A percentile compares a stretch with the other conserved stretches of the same genome.
Evolutionary conservation across 2,797 vertebrate species (phyloP).

Genomic region (Poecilia gillii): DNA sequence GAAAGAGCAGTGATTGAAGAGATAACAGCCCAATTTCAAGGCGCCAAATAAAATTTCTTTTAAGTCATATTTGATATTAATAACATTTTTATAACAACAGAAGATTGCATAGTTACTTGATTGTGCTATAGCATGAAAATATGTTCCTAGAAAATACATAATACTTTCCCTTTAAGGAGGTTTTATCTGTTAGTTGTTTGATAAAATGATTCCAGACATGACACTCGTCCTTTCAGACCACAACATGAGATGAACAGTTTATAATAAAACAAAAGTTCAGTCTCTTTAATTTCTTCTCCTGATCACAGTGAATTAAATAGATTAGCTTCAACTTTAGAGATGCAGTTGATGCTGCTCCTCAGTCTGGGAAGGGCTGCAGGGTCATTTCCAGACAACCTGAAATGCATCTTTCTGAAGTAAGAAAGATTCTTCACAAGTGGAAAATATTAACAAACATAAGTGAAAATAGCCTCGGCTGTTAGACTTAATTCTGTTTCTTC

Average conservation of each 20-base stretch:
- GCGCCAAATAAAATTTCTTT: no score
- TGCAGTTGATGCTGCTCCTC: not conserved
- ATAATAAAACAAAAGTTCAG: not conserved
- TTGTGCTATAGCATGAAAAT: no score
- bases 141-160: no score
- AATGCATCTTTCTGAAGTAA: not conserved
- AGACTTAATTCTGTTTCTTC: not conserved
- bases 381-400: not conserved
- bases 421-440: not conserved
- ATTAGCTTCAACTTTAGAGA: not conserved
- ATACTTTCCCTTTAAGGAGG: not conserved
- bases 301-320: not conserved
- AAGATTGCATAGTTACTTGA: no score
- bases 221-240: not conserved
- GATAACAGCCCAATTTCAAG: no score
- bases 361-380: not conserved
- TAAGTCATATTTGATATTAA: no score
- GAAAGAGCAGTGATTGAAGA: no score
- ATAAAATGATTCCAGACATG: not conserved
- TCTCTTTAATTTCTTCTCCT: no score
- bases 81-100: no score
- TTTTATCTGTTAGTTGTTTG: not conserved
- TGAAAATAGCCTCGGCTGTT: not conserved
- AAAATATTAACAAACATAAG: not conserved
- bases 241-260: not conserved